Conservation (phyloP, 2,888 invertebrate species). For the Eristalinus aeneus region DNA sequence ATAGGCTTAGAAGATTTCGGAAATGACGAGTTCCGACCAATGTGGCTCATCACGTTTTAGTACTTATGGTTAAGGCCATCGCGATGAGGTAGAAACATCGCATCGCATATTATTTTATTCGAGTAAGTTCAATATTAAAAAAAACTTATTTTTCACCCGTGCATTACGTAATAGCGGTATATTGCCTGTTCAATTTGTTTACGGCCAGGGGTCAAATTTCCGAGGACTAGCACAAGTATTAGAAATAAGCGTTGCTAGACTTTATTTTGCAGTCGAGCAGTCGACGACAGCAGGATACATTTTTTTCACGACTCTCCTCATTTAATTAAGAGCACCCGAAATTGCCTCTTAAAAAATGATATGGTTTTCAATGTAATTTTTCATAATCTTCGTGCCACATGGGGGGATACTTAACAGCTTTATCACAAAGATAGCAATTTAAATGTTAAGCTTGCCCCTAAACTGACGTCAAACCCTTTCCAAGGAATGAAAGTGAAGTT, state of each 20-base stretch:
- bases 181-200: slow-evolving; percentile 35
- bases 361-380: not conserved
- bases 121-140: not conserved
- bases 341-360: slow-evolving; percentile 15
- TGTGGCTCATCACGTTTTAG: not conserved
- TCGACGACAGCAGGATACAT: no score
- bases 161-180: no score
- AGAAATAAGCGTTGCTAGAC: not conserved
- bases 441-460: not conserved
- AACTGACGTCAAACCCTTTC: no score
- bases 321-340: slow-evolving; percentile 34
- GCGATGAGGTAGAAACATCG: slow-evolving; percentile 10
- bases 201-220: slow-evolving; percentile 38
- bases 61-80: slow-evolving; percentile 1
- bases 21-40: not conserved
- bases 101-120: not conserved
- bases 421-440: not conserved
- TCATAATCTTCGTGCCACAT: no score
- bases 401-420: not conserved
- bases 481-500: no score
- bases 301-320: no score
- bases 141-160: not conserved
- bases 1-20: slow-evolving; percentile 12
- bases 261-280: no score
- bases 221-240: slow-evolving; percentile 2